phyloP scores from a whole-genome alignment of 2,888 invertebrate species.

The Cryptocheilus praepositus region DNA sequence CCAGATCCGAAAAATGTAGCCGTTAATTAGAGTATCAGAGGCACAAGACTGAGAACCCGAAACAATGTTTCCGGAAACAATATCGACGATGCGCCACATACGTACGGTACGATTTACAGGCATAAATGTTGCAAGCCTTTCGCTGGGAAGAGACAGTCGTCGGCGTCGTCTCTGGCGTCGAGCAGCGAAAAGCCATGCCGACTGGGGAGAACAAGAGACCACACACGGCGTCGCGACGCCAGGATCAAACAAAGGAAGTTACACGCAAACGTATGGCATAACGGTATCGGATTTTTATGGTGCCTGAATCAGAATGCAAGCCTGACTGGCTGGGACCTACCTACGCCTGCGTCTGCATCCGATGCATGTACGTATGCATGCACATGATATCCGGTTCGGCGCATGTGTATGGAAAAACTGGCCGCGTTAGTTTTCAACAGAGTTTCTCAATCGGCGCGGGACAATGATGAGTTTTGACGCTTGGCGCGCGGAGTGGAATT shows the following conservation, averaged over 20 bases:
- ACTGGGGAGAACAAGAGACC: constrained; percentile 13
- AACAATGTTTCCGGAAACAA: background rate
- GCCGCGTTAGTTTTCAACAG: constrained; percentile 32
- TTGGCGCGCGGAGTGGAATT: no score
- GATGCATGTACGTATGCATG: no score
- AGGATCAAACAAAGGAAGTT: constrained; percentile 47
- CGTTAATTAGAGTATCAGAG: no score
- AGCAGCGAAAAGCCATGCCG: constrained; percentile 13
- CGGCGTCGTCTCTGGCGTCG: constrained; percentile 11
- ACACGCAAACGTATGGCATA: constrained; percentile 45
- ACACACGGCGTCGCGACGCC: constrained; percentile 6
- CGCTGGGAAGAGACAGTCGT: no score
- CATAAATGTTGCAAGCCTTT: no score
- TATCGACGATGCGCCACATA: no score
- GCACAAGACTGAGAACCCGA: no score
- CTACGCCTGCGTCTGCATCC: constrained; percentile 13
- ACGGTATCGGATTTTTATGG: constrained; percentile 49
- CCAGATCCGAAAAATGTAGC: no score
- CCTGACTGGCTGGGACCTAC: constrained; percentile 28
- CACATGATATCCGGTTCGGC: constrained; percentile 33
- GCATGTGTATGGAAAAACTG: constrained; percentile 38
- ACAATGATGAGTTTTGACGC: background rate
- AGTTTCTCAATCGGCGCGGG: constrained; percentile 42
- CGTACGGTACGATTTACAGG: no score
- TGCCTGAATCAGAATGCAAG: constrained; percentile 46